Base-by-base conservation (phyloP, 2,888 invertebrate genomes). In the Colostygia pectinataria region DNA sequence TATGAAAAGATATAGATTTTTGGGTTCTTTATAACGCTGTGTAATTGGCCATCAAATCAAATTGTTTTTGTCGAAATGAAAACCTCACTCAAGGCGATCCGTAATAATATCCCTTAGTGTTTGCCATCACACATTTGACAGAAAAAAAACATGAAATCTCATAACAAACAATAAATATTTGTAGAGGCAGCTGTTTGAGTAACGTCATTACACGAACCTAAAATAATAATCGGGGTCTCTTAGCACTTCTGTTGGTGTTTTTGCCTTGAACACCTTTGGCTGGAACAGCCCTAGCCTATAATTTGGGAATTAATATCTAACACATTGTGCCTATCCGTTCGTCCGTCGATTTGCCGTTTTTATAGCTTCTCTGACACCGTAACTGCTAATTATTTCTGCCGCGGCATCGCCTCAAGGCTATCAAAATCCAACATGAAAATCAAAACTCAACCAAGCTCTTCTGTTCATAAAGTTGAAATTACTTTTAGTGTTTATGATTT, bases 221-320 rank as follows among this genome's bases (percentile, higher is more conserved):
- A 78, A 82, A 83, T 85, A 86, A 87, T 88, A 80, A 88, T 81
- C 77, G 80, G 71, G 61, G 66, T 73, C 77, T 82, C 84, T 86
- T 85, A 85, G 78, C 87, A 88, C 88, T 88, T 83, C 84, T 86
- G 84, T 83, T 78, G 81, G 71, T 73, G 81, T 86, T 87, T 85
- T 83, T 86, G 79, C 71, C 55, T 53, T 64, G 76, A 72, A 80
- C 84, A 85, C 84, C 85, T 86, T 86, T 79, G 77, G 20, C 74
- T 71, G 65, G 74, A 65, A 68, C 64, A 64, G 57, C 59, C 68
- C 69, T 68, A 79, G 77, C 77, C 88, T 87, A 80, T 87, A 86
- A 90, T 90, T 88, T 90, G 59, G 68, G 74, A 82, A 90, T 89
- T 88, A 87, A 90, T 87, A 87, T 87, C 84, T 85, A 86, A 88